phyloP scores from a whole-genome alignment of 2,888 invertebrate genomes.

The Pantelozetes paolii region DNA sequence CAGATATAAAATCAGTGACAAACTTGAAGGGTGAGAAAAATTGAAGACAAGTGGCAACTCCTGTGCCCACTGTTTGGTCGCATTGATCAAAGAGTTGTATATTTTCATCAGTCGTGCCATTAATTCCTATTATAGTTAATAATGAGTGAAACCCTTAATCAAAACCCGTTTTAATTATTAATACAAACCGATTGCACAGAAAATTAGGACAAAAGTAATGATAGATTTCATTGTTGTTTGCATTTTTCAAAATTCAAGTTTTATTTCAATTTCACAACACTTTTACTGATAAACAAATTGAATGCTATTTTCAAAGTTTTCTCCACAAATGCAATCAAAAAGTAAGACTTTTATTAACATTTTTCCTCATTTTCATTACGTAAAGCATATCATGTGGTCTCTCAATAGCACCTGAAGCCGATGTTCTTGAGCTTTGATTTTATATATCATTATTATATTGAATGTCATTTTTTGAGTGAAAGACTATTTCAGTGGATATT shows the following conservation, averaged over 20 bases:
- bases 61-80: not conserved
- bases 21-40: slow-evolving; percentile 2
- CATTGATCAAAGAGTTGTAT: not conserved
- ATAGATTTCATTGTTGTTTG: not conserved
- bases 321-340: not conserved
- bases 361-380: slow-evolving; percentile 3
- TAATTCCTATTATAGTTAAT: not conserved
- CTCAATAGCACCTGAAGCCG: not conserved
- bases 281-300: not conserved
- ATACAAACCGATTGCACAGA: not conserved
- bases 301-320: not conserved
- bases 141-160: no score
- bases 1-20: not conserved
- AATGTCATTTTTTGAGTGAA: no score
- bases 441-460: no score
- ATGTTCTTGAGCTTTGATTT: slow-evolving; percentile 14
- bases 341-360: not conserved
- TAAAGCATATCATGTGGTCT: slow-evolving; percentile 6
- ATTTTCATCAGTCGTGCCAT: not conserved
- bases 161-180: not conserved
- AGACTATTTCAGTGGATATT: no score
- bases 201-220: not conserved
- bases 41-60: slow-evolving; percentile 3
- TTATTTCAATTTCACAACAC: not conserved
- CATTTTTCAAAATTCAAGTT: not conserved